These are phyloP conservation scores for Helicolenus hilgendorfi DNA, from an alignment of 2,797 vertebrate species.

Conservation along the genomic window DNA sequence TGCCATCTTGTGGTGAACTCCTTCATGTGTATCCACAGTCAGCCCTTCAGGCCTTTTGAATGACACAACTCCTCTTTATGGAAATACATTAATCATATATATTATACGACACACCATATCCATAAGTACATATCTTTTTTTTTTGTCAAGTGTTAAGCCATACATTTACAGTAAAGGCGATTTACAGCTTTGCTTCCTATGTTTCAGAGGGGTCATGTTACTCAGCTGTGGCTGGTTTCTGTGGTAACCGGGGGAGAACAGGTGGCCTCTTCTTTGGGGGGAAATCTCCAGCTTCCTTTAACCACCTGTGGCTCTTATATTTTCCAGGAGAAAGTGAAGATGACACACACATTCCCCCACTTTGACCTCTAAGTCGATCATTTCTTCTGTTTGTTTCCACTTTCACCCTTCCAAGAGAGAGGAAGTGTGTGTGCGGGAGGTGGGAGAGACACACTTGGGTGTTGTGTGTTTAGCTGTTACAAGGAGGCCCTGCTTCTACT, in stretches of 20 bases:
- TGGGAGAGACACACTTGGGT: conserved; percentile 20
- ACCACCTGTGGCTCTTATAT: conserved; percentile 68
- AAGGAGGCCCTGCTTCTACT: not conserved
- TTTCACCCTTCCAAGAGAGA: not conserved
- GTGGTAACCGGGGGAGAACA: conserved; percentile 53
- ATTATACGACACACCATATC: not conserved
- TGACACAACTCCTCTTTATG: not conserved
- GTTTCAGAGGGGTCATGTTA: not conserved
- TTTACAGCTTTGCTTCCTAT: conserved; percentile 5
- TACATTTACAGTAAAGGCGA: not conserved
- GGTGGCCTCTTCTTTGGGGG: conserved; percentile 56
- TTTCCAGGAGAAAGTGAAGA: conserved; percentile 69
- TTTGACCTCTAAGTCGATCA: conserved; percentile 80
- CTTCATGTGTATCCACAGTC: not conserved
- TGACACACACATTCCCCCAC: conserved; percentile 78
- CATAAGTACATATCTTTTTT: not conserved
- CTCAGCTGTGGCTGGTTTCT: conserved; percentile 38
- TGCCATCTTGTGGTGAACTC: conserved; percentile 64
- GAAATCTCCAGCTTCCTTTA: conserved; percentile 5
- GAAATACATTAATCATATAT: not conserved
- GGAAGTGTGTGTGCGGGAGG: conserved; percentile 29
- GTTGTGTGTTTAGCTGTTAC: conserved; percentile 31
- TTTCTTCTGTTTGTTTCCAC: conserved; percentile 75
- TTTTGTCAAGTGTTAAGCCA: not conserved
- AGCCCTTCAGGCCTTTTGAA: not conserved